Conservation (phyloP, 2,888 invertebrate genomes). For the Meiosimyza platycephala region DNA sequence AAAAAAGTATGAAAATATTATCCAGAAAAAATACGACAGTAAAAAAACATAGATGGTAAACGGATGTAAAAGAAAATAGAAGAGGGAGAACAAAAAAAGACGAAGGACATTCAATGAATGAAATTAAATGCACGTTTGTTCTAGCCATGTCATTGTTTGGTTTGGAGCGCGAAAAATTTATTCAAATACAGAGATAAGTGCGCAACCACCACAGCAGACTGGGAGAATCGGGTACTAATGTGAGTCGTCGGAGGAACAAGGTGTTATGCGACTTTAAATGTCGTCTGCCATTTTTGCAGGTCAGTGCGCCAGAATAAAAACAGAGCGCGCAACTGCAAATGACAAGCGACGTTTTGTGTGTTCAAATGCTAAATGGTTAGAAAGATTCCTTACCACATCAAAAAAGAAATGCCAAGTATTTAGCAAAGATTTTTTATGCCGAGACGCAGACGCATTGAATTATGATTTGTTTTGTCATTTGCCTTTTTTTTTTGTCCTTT, state of each 20-base stretch:
- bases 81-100: not conserved
- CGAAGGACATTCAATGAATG: slow-evolving; percentile 46
- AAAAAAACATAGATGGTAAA: not conserved
- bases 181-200: slow-evolving; percentile 35
- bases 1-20: not conserved
- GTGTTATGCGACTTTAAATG: slow-evolving; percentile 29
- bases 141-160: slow-evolving; percentile 29
- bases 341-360: slow-evolving; percentile 16
- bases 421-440: not conserved
- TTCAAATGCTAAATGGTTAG: slow-evolving; percentile 31
- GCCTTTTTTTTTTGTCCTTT: not conserved
- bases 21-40: not conserved
- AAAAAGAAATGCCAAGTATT: not conserved
- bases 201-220: not conserved
- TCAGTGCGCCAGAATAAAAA: slow-evolving; percentile 56
- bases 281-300: slow-evolving; percentile 64
- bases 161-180: slow-evolving; percentile 27
- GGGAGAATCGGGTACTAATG: not conserved
- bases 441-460: not conserved
- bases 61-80: slow-evolving; percentile 12
- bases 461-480: slow-evolving; percentile 7
- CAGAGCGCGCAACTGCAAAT: slow-evolving; percentile 21
- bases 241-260: not conserved
- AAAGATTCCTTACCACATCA: not conserved
- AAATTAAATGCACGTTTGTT: slow-evolving; percentile 46